Base-by-base conservation (phyloP, 2,113 vertebrate species). In the Aphelocoma coerulescens region DNA sequence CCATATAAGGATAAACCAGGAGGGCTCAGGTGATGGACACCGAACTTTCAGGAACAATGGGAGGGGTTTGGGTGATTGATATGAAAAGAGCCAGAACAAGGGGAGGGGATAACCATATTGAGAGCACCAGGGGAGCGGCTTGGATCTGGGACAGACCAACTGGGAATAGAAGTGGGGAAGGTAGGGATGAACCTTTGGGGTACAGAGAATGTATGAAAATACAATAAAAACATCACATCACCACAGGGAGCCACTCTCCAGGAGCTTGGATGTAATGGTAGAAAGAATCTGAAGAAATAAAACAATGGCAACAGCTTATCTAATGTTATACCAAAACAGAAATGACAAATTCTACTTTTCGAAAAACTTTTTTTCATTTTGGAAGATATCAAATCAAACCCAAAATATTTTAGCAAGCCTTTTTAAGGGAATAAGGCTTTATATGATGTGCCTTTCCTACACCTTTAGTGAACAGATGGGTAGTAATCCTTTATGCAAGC, bases 391-490 rank as follows among this genome's bases (percentile, higher is more conserved):
- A 9, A 21, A 74, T 83, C 24, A 68, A 92, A 85, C n/a, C 9
- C 21, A 26, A 94, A 76, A 7, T 77, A 55, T n/a, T 74, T 55
- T 55, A 95, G 51, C 58, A 84, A 67, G 69, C 19, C 9, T 52
- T 71, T 93, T 88, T 82, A 77, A 27, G 18, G 48, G 9, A 86
- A 90, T 84, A 84, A 95, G 54, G 23, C 65, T 97, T 97, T 71
- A 83, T 61, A 35, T 61, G 71, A 86, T 86, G 43, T 80, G 54
- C 23, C 54, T 75, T 91, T 87, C 84, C 85, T 74, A 57, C 66
- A 89, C 82, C 71, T 78, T 90, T 86, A 72, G 76, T 83, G 95
- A 98, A 97, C 97, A 98, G 97, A 98, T 98, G 97, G 95, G 49
- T 92, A 91, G 89, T 96, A 97, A 96, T 95, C 43, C 46, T 94